phyloP scores from a whole-genome alignment of 2,113 vertebrate genomes.

The Myotis lucifugus region DNA sequence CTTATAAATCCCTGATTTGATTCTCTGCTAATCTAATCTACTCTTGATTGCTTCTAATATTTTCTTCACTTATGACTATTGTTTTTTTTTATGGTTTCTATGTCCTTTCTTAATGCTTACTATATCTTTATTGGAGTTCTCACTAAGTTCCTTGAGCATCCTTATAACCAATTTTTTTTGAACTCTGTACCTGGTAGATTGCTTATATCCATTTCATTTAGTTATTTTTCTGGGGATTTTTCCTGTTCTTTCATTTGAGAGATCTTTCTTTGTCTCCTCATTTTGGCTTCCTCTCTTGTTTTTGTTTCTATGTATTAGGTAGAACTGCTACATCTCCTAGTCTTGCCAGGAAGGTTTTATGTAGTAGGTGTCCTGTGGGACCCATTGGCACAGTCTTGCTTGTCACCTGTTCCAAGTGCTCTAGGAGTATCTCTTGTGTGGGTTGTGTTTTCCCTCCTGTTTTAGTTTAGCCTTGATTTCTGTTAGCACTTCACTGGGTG shows the following conservation, averaged over 20 bases:
- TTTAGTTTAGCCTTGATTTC: neutral
- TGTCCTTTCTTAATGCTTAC: neutral
- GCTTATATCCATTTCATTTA: neutral
- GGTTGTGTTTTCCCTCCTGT: neutral
- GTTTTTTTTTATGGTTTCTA: neutral
- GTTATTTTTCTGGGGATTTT: neutral
- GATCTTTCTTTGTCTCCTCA: neutral
- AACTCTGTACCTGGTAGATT: neutral
- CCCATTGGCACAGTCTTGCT: neutral
- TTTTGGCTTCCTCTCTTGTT: neutral
- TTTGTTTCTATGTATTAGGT: neutral
- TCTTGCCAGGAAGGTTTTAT: neutral
- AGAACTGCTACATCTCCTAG: neutral
- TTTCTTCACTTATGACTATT: neutral
- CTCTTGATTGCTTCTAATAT: neutral
- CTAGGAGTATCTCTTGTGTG: neutral
- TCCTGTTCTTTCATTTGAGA: neutral
- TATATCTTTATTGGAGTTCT: neutral
- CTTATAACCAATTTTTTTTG: neutral
- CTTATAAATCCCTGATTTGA: neutral
- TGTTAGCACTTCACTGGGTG: neutral
- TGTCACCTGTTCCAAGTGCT: neutral
- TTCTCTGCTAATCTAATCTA: neutral
- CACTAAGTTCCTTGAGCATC: neutral
- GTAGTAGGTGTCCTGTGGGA: neutral